Evolutionary conservation across 2,797 vertebrate genomes (phyloP).

Genomic region (Columba guinea): DNA sequence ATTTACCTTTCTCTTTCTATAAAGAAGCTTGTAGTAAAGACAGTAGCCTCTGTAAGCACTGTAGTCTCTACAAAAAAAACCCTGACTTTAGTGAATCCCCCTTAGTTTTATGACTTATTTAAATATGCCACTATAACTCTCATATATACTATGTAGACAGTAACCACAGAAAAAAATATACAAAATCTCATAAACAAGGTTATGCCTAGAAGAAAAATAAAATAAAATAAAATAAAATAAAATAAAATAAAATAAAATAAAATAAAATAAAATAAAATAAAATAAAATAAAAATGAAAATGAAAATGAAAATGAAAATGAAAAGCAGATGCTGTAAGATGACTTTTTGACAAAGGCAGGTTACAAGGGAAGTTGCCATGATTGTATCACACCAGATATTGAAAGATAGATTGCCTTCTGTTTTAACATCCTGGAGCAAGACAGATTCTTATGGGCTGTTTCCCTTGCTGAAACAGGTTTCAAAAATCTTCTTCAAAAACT

Average conservation of each 20-base stretch:
- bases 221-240: too few species aligned
- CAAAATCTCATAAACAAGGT: not conserved
- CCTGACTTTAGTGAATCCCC: not conserved
- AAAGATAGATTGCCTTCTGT: not conserved
- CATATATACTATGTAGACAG: not conserved
- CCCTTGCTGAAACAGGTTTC: not conserved
- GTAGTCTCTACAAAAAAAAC: not conserved
- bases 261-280: too few species aligned
- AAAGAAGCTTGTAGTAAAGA: not conserved
- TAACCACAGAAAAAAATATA: not conserved
- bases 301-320: not conserved
- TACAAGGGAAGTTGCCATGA: not conserved
- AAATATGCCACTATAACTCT: not conserved
- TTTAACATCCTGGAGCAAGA: not conserved
- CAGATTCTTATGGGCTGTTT: not conserved
- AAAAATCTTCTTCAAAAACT: not conserved
- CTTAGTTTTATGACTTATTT: not conserved
- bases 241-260: too few species aligned
- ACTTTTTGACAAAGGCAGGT: constrained; percentile 14
- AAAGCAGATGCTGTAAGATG: not conserved
- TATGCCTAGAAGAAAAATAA: not conserved
- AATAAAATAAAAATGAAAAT: too few species aligned
- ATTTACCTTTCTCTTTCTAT: not conserved
- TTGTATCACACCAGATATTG: not conserved
- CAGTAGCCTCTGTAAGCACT: not conserved